Base-by-base conservation (phyloP, 2,113 vertebrate species). In the Dasyornis broadbenti region DNA sequence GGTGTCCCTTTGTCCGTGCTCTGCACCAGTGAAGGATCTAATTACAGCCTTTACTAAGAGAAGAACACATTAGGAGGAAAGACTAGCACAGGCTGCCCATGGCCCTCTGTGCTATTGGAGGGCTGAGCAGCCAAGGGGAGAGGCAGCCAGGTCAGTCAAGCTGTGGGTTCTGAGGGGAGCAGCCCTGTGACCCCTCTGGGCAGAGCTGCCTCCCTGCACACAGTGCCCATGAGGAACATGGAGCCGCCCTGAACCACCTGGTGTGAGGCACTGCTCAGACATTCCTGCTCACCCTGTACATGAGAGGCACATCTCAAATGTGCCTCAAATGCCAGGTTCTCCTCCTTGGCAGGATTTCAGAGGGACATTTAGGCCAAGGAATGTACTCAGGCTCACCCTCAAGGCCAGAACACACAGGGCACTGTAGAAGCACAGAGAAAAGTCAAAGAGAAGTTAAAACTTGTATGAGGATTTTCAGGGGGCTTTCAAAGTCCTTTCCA, bases 201-300 rank as follows among this genome's bases (percentile, higher is more conserved):
- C 42, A 59, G 33, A 59, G 72, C n/a, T 75, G 54, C 14, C 54
- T 35, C 8, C 8, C 5, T 2, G 6, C 68, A 57, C 68, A 33
- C 7, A 0, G 52, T 11, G 80, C 49, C 57, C 1, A 1, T 0
- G 13, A 42, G 54, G 49, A 77, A 50, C 86, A 45, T 5, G 1
- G 40, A 68, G 7, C 63, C 56, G 47, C 31, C 47, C 39, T 7
- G 70, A 79, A 44, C 49, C 47, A 23, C 15, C 15, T 0, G 0
- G 37, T 23, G 50, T 0, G 0, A 80, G 82, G n/a, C n/a, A 40
- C 44, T 0, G 0, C 71, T 66, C 1, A 0, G 39, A 64, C 13
- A 10, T 21, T 68, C 53, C 54, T 30, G 84, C 28, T 33, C 20
- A 22, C 47, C 69, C 47, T 8, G 26, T 75, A 70, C 15, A 5